Evolutionary conservation across 2,888 invertebrate genomes (phyloP), one percentile per base, ranked within the genome.

Genomic region (Ectropis crepuscularia): DNA sequence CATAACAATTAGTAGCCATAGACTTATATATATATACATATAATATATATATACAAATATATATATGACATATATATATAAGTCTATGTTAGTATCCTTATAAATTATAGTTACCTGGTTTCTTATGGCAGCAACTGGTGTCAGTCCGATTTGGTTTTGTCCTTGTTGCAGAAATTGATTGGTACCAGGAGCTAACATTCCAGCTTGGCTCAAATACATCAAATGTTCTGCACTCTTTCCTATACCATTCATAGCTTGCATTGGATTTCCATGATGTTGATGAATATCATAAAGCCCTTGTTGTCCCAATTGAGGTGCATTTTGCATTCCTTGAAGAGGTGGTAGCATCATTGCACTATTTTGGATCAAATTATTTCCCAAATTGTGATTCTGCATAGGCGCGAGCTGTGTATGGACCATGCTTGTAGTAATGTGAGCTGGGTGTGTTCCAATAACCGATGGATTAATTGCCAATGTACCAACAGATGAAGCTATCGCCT

Each of bases 141-240:
- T 91, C 79, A 85, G 89, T 76, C 90, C 94, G 80, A 91, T 92
- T 69, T 94, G 94, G 80, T 89, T 95, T 85, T 95, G 95, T 70
- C 94, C 94, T 84, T 95, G 94, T 74, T 95, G 95, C 71, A 94
- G 84, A 73, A 93, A 94, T 69, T 94, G 94, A 79, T 94, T 94
- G 66, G 95, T 91, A 60, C 94, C 94, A 67, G 95, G 94, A 66
- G 92, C 93, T 81, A 94, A 90, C 78, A 94, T 93, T 43, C 93
- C 93, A 61, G 93, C 91, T 80, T 93, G 93, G 65, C 90, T 88
- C 72, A 92, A 80, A 80, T 92, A 92, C 89, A 93, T 89, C 38
- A 93, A 83, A 72, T 94, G 94, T 74, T 93, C 93, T 45, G 90
- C 90, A 74, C 82, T 89, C 74, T 93, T 93, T 38, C 89, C 89